These are phyloP conservation scores for Phylloscopus trochilus DNA, from an alignment of 2,113 vertebrate species.

Conservation along the genomic window DNA sequence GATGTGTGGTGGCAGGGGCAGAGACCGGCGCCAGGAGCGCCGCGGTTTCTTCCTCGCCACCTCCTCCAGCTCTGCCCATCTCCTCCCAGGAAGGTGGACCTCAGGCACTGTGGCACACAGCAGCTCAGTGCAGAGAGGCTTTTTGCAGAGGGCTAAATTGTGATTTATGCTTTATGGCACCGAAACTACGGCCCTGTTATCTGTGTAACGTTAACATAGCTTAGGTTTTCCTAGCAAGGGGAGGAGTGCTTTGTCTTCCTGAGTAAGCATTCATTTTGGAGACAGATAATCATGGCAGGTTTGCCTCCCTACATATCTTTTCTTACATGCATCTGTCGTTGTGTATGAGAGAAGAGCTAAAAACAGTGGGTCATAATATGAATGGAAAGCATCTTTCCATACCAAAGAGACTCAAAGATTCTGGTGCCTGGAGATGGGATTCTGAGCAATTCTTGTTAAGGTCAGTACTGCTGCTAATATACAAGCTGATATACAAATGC, in stretches of 20 bases:
- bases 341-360: neutral
- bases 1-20: slow-evolving; percentile 10
- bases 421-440: neutral
- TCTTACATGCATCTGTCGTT: neutral
- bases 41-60: neutral
- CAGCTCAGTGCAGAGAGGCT: neutral
- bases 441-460: neutral
- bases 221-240: neutral
- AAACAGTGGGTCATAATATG: neutral
- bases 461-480: neutral
- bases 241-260: slow-evolving; percentile 12
- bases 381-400: neutral
- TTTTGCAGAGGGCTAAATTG: neutral
- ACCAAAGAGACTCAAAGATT: neutral
- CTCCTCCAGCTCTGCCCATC: neutral
- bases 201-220: neutral
- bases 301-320: slow-evolving; percentile 1
- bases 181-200: slow-evolving; percentile 8
- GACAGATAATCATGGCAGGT: neutral
- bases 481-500: neutral
- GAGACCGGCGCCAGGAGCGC: neutral
- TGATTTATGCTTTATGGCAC: slow-evolving; percentile 58
- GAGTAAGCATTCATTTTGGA: neutral
- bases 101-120: neutral
- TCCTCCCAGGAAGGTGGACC: neutral